Base-by-base conservation (phyloP, 1,140 invertebrate species). In the Acromyrmex heyeri region DNA sequence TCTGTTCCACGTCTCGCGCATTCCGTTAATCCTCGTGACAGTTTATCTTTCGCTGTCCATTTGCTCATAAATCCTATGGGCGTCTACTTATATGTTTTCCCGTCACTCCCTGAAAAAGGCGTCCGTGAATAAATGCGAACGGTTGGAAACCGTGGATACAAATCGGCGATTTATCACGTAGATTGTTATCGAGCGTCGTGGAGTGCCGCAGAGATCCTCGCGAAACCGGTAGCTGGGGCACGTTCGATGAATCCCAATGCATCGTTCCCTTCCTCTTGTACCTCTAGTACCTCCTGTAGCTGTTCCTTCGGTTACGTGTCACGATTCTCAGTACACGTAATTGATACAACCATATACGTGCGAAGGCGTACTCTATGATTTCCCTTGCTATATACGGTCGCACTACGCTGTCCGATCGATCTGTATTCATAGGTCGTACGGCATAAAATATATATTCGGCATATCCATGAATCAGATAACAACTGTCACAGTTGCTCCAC, bases 401-500 rank as follows among this genome's bases (percentile, higher is more conserved):
- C 73, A 48, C 72, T 82, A 76, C 76, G 64, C 86, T 44, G 75
- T 65, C 87, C 92, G 93, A 95, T 95, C 93, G 94, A 95, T 95
- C 94, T 94, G 94, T 95, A 95, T 95, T 95, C 95, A 95, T 95
- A 95, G 94, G 93, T 95, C 94, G 94, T 95, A 94, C 94, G 92
- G 92, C 93, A 95, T 95, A 95, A 95, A 95, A 95, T 95, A 95
- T 93, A 95, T 93, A 95, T 93, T 93, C 92, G 95, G 94, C 93
- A 95, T 95, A 94, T 95, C 94, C 95, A 95, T 95, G 95, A 95
- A 95, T 95, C 95, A 95, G 95, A 95, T 95, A 95, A 95, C 94
- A 95, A 95, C 94, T 95, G 95, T 95, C 95, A 95, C 93, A 92
- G 94, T 90, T 90, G 94, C 90, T 95, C 90, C 86, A 82, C 85